Conservation (phyloP, 2,113 vertebrate genomes). For the Heliornis fulica region DNA sequence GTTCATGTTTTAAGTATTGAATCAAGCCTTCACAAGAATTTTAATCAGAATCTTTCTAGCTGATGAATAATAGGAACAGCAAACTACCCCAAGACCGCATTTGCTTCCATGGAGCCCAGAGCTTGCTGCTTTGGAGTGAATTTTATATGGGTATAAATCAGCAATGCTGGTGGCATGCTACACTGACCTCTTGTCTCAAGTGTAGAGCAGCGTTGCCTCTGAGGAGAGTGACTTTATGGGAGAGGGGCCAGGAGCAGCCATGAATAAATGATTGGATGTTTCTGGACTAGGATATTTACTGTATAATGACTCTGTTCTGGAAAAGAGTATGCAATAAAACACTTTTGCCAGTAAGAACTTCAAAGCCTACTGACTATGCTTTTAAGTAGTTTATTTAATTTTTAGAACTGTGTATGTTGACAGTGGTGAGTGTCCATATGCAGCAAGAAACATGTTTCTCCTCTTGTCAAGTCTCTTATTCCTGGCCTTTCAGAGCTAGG, state of each 20-base stretch:
- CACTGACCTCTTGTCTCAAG: neutral
- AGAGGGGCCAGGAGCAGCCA: neutral
- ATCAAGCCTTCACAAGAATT: neutral
- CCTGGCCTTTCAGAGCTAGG: neutral
- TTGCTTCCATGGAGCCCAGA: neutral
- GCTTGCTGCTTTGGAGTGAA: neutral
- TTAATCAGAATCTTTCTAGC: neutral
- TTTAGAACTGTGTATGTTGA: neutral
- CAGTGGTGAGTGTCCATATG: neutral
- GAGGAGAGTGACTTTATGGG: neutral
- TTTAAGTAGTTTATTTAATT: too few relatives aligned
- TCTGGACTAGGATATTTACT: neutral
- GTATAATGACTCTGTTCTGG: neutral
- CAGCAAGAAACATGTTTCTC: neutral
- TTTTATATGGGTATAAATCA: neutral
- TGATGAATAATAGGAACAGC: neutral
- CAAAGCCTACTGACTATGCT: too few relatives aligned
- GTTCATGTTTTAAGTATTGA: neutral
- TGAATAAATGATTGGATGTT: neutral
- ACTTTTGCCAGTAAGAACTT: neutral
- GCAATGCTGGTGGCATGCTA: neutral
- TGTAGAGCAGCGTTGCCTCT: neutral
- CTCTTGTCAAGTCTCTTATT: neutral
- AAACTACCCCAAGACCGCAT: neutral
- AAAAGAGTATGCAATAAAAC: neutral